Percentiles rank a stretch among this genome's conserved stretches.
Evolutionary conservation across 2,113 vertebrate genomes (phyloP).

Genomic region (Oreochromis niloticus): DNA sequence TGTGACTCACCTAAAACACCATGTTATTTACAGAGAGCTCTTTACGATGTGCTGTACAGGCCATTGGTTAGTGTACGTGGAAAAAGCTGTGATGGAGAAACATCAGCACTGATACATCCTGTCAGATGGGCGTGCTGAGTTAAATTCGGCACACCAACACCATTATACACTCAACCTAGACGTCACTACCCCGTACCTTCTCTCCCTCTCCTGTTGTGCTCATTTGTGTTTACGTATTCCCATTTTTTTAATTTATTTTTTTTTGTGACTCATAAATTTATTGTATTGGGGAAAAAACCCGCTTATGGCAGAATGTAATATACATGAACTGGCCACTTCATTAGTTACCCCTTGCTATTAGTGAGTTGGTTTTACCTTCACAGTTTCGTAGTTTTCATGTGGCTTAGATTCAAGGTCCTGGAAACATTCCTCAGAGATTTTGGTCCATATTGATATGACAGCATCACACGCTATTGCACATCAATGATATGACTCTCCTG

Average conservation of each 20-base stretch:
- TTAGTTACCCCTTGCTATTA: not conserved
- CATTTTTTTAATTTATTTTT: not conserved
- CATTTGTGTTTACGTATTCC: not conserved
- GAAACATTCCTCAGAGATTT: not conserved
- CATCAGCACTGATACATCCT: not conserved
- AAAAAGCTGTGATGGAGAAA: not conserved
- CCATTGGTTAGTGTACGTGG: not conserved
- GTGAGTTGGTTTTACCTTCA: not conserved
- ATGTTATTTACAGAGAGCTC: not conserved
- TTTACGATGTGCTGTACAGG: not conserved
- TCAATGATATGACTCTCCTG: not conserved
- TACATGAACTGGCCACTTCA: not conserved
- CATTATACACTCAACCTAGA: not conserved
- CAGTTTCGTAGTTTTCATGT: not conserved
- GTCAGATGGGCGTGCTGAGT: constrained; percentile 22
- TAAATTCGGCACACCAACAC: not conserved
- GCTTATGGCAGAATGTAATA: not conserved
- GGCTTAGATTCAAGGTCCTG: not conserved
- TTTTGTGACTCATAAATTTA: not conserved
- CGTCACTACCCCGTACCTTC: not conserved
- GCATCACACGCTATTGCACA: not conserved
- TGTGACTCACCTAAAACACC: not conserved
- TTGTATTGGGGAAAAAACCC: not conserved
- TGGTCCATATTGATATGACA: too few relatives aligned
- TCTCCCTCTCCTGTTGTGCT: not conserved